These are phyloP conservation scores for Tupaia tana DNA, from an alignment of 2,113 vertebrate species.

Conservation along the genomic window DNA sequence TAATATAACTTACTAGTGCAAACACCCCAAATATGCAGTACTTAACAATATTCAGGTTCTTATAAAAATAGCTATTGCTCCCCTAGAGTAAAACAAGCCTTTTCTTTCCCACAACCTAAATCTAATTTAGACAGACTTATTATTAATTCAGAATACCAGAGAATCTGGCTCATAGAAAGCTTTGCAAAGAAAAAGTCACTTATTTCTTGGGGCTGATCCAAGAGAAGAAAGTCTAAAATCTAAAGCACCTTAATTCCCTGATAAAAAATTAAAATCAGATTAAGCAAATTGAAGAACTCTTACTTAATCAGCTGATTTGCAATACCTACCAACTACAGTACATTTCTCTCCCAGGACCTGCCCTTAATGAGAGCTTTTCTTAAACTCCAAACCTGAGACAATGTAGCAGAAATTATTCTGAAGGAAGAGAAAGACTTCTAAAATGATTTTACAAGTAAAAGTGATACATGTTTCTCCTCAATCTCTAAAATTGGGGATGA, in stretches of 20 bases:
- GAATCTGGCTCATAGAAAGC: constrained; percentile 29
- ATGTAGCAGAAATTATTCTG: neutral
- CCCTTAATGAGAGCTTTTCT: neutral
- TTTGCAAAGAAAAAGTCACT: constrained; percentile 29
- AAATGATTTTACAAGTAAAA: constrained; percentile 9
- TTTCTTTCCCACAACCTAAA: neutral
- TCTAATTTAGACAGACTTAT: constrained; percentile 49
- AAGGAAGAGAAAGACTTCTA: neutral
- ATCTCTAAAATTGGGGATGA: neutral
- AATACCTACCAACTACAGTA: neutral
- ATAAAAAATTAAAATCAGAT: constrained; percentile 48
- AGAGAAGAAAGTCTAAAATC: constrained; percentile 31
- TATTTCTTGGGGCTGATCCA: neutral
- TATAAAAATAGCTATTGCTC: constrained; percentile 41
- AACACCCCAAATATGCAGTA: neutral
- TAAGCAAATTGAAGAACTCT: constrained; percentile 45
- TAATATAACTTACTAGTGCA: constrained; percentile 66
- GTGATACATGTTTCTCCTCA: neutral
- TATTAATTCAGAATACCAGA: constrained; percentile 37
- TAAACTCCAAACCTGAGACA: neutral
- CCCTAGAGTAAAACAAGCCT: constrained; percentile 39
- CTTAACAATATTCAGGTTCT: constrained; percentile 39
- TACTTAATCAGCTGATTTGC: neutral
- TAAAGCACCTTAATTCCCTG: constrained; percentile 26
- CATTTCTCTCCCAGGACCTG: neutral